phyloP scores from a whole-genome alignment of 2,888 invertebrate species.

The Hirtodrosophila trivittata region DNA sequence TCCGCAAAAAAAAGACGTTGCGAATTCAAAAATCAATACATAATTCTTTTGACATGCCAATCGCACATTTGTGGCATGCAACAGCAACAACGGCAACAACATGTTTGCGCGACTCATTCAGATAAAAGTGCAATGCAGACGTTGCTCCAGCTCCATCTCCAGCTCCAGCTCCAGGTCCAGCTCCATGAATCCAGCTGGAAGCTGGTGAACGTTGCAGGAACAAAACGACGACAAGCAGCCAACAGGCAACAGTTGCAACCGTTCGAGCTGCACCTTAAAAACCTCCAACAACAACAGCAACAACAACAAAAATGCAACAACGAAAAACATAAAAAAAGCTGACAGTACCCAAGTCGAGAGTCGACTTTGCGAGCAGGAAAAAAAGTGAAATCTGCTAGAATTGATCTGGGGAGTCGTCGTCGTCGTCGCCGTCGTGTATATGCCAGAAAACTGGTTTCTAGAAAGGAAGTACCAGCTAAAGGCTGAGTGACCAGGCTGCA shows the following conservation, averaged over 20 bases:
- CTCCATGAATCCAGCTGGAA: conserved; percentile 36
- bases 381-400: conserved; percentile 79
- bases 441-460: conserved; percentile 66
- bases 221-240: conserved; percentile 76
- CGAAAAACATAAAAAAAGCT: conserved; percentile 30
- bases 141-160: conserved; percentile 13
- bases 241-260: conserved; percentile 74
- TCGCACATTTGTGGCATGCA: conserved; percentile 80
- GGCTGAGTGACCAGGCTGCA: conserved; percentile 38
- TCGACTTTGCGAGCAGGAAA: conserved; percentile 50
- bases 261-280: conserved; percentile 73
- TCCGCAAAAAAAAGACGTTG: conserved; percentile 40
- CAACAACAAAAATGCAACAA: conserved; percentile 22
- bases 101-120: conserved; percentile 75
- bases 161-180: conserved; percentile 20
- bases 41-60: conserved; percentile 81
- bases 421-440: conserved; percentile 34
- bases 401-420: conserved; percentile 75
- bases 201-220: conserved; percentile 59
- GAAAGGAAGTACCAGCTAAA: conserved; percentile 57
- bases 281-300: conserved; percentile 26
- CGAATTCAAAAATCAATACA: conserved; percentile 79
- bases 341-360: conserved; percentile 56
- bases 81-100: conserved; percentile 54
- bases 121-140: conserved; percentile 68